Evolutionary conservation across 2,888 invertebrate species (phyloP).

Genomic region (Callinectes sapidus): DNA sequence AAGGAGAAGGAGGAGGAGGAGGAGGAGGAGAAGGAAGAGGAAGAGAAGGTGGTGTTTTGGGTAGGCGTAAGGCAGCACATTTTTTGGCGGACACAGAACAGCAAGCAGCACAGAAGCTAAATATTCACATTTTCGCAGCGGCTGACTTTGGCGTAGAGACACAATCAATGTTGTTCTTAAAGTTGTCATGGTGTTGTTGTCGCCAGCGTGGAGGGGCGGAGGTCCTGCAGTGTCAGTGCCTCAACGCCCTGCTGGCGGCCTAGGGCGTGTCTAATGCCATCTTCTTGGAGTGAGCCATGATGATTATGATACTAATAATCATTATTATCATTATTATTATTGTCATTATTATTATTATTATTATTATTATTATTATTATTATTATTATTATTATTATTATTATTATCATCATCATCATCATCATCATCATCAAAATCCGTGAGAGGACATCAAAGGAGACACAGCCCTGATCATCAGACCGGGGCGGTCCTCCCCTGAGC

Average conservation of each 20-base stretch:
- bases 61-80: background rate
- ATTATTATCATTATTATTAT: background rate
- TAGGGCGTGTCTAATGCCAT: background rate
- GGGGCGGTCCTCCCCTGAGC: no score
- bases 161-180: background rate
- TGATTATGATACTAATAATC: background rate
- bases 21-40: background rate
- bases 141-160: background rate
- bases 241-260: background rate
- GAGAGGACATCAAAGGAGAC: no score
- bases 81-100: no score
- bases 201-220: background rate
- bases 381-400: no score
- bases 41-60: background rate
- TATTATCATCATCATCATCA: no score
- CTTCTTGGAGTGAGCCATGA: background rate
- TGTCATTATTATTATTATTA: background rate
- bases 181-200: background rate
- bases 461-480: no score
- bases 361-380: background rate
- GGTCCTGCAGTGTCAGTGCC: background rate
- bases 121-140: background rate
- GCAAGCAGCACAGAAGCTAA: no score
- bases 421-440: no score
- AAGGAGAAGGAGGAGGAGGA: background rate